Evolutionary conservation across 53 echinoderm and acorn worm genomes (phyloP).

Genomic region (Arbacia lixula): DNA sequence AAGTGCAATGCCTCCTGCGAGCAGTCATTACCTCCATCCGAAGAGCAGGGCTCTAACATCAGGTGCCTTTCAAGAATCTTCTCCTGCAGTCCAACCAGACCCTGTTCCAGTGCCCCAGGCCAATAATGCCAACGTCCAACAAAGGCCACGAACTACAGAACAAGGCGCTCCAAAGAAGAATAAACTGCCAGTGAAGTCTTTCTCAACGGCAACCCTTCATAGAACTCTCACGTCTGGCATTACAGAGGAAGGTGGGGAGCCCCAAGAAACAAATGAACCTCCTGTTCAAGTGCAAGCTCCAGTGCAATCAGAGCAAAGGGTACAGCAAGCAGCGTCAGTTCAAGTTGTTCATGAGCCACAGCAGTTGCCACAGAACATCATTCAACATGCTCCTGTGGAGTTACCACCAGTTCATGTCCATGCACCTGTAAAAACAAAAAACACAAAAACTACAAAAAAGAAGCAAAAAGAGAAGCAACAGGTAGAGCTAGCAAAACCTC

Average conservation of each 20-base stretch:
- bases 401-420: conserved; percentile 47
- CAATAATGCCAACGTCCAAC: too few relatives aligned
- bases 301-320: conserved; percentile 26
- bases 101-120: not conserved
- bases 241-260: conserved; percentile 64
- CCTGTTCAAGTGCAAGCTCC: conserved; percentile 28
- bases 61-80: conserved; percentile 13
- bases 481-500: conserved; percentile 26
- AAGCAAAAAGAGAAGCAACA: conserved; percentile 33
- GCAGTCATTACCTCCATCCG: conserved; percentile 12
- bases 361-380: conserved; percentile 41
- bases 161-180: conserved; percentile 11
- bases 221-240: conserved; percentile 88
- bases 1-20: not conserved
- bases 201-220: conserved; percentile 85
- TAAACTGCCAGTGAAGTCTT: conserved; percentile 67
- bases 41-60: conserved; percentile 31
- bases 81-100: not conserved
- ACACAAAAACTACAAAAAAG: conserved; percentile 34
- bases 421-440: conserved; percentile 41
- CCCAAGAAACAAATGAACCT: conserved; percentile 23
- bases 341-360: conserved; percentile 16
- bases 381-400: not conserved
- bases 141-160: not conserved
- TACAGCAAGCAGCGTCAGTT: conserved; percentile 45